Evolutionary conservation across 2,113 vertebrate species (phyloP).

Genomic region (Drymodes brunneopygia): DNA sequence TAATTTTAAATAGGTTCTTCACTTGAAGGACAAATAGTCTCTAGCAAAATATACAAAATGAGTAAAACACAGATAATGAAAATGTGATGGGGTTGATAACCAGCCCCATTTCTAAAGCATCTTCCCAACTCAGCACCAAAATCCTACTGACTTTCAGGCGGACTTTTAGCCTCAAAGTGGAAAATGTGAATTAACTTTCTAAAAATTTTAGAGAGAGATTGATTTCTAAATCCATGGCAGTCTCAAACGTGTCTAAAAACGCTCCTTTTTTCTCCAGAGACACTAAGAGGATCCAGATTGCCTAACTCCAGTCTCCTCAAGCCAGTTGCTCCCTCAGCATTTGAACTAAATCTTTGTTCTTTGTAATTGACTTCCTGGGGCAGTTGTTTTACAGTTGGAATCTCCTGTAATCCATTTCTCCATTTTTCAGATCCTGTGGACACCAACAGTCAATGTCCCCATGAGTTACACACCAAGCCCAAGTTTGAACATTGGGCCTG

Average conservation of each 20-base stretch:
- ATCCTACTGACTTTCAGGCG: background rate
- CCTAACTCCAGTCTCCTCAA: background rate
- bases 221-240: background rate
- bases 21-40: background rate
- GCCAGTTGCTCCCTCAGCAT: background rate
- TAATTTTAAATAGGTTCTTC: background rate
- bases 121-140: background rate
- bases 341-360: background rate
- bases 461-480: background rate
- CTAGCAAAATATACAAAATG: background rate
- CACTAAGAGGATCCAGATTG: background rate
- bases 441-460: background rate
- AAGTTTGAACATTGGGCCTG: background rate
- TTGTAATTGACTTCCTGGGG: background rate
- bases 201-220: background rate
- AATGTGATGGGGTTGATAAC: background rate
- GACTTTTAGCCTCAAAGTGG: background rate
- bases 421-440: background rate
- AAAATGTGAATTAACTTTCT: background rate
- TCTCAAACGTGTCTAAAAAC: background rate
- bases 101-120: background rate
- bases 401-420: background rate
- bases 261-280: background rate
- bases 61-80: background rate
- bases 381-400: background rate